Evolutionary conservation across 2,113 vertebrate species (phyloP), one percentile per base, ranked within the genome.

Genomic region (Echinops telfairi): DNA sequence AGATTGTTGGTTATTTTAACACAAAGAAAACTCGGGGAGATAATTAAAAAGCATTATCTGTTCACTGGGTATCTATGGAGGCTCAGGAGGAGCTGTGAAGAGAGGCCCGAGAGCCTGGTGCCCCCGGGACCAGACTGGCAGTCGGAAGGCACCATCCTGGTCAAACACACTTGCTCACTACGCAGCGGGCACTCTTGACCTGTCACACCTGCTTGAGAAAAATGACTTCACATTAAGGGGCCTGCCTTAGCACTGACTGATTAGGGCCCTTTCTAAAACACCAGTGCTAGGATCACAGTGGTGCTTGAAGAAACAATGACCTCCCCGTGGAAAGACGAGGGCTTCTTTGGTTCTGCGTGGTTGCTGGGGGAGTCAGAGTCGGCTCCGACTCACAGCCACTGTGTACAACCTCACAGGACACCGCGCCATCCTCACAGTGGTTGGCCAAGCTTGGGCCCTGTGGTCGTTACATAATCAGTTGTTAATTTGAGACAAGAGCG

Each of bases 201-300:
- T 77, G 31, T 3, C 40, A 19, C 53, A 71, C 81, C n/a, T 64
- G 8, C 73, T 19, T 40, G 86, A 92, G 43, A 58, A 71, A 79
- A 83, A 58, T 70, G 20, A 81, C 38, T 60, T 71, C 79, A 14
- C 4, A 33, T 73, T 33, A 64, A 83, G 33, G 57, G 15, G 27
- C n/a, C 40, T 2, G 2, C 71, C 76, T 62, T 62, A 79, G 73
- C 77, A 71, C 15, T 81, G 40, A 85, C 76, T 53, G 58, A 60
- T n/a, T 71, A 57, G 75, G 83, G n/a, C 70, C 57, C 80, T 89
- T 73, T 76, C 47, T 86, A 19, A 86, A 93, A 33, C 36, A 38
- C 43, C 25, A 12, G 36, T 25, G 70, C 43, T 0, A 10, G 3
- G 86, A 87, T 17, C 17, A 43, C 25, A 71, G 9, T 3, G 33